Evolutionary conservation across 2,113 vertebrate genomes (phyloP).

Genomic region (Cynopterus brachyotis): DNA sequence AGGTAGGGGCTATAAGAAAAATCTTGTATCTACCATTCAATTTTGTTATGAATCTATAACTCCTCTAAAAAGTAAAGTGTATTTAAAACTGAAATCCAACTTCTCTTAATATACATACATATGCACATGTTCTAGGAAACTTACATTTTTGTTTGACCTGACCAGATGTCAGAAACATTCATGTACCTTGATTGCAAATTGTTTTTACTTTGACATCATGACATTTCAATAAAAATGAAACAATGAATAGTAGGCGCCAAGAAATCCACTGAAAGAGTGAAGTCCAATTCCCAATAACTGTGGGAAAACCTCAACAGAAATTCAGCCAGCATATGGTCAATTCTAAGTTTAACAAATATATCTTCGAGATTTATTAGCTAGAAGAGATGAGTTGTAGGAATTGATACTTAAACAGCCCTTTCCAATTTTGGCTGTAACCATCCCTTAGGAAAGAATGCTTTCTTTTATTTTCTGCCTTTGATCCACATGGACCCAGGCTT

Average conservation of each 20-base stretch:
- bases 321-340: slow-evolving; percentile 68
- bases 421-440: slow-evolving; percentile 47
- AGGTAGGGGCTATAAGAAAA: background rate
- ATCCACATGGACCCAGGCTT: slow-evolving; percentile 61
- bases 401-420: slow-evolving; percentile 21
- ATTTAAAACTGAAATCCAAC: background rate
- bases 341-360: slow-evolving; percentile 74
- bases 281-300: slow-evolving; percentile 43
- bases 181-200: background rate
- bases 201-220: slow-evolving; percentile 21
- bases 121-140: background rate
- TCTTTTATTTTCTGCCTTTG: slow-evolving; percentile 72
- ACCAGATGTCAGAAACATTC: background rate
- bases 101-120: background rate
- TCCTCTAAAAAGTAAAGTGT: background rate
- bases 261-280: slow-evolving; percentile 57
- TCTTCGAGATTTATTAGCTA: slow-evolving; percentile 71
- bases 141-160: background rate
- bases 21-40: background rate
- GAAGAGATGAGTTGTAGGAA: slow-evolving; percentile 67
- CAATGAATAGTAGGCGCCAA: slow-evolving; percentile 39
- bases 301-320: slow-evolving; percentile 58
- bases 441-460: slow-evolving; percentile 74
- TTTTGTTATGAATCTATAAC: background rate
- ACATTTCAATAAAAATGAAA: slow-evolving; percentile 54